Evolutionary conservation across 2,888 invertebrate species (phyloP).

Genomic region (Phalangium opilio): DNA sequence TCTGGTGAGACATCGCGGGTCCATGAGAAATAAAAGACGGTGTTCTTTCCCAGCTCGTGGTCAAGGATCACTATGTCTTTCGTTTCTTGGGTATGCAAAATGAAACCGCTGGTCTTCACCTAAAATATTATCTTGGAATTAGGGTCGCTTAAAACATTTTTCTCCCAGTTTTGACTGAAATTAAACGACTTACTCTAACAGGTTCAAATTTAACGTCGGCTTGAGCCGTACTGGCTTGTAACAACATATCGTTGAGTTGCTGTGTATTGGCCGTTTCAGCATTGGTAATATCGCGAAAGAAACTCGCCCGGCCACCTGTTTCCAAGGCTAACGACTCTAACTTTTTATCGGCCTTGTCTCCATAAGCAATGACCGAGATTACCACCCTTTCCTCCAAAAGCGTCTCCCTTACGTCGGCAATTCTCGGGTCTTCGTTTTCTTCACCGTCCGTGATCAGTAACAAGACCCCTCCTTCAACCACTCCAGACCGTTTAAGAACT

Average conservation of each 20-base stretch:
- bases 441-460: conserved; percentile 20
- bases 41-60: conserved; percentile 19
- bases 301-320: conserved; percentile 18
- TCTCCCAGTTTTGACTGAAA: too few species aligned
- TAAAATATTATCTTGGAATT: too few species aligned
- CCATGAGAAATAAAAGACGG: conserved; percentile 9
- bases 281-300: conserved; percentile 16
- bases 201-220: conserved; percentile 20
- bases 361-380: conserved; percentile 19
- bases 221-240: conserved; percentile 20
- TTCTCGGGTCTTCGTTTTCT: conserved; percentile 15
- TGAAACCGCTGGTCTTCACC: too few species aligned
- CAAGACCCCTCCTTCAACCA: conserved; percentile 14
- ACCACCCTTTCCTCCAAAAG: conserved; percentile 19
- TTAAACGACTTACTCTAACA: conserved; percentile 18
- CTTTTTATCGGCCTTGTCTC: conserved; percentile 21
- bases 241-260: conserved; percentile 14
- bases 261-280: conserved; percentile 1
- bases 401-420: conserved; percentile 17
- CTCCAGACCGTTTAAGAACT: conserved; percentile 1
- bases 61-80: conserved; percentile 1
- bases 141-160: too few species aligned
- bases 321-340: conserved; percentile 17
- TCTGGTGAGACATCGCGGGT: too few species aligned
- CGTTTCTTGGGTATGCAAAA: too few species aligned